Percentiles rank a stretch among this genome's conserved stretches.
Conservation (phyloP, 2,113 vertebrate genomes). For the Grammomys dolichurus region DNA sequence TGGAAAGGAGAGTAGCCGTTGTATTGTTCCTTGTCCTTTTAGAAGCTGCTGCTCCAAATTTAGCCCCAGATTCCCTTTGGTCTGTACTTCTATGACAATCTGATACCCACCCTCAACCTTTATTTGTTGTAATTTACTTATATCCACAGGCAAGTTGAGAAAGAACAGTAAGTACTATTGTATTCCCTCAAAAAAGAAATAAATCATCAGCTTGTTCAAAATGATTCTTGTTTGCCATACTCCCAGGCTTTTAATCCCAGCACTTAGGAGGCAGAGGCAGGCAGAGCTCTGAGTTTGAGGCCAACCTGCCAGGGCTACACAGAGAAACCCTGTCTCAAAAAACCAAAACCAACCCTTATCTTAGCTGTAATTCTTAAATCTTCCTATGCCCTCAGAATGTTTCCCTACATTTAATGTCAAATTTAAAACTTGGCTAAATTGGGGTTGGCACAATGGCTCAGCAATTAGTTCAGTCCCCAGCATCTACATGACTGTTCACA, state of each 20-base stretch:
- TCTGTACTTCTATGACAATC: slow-evolving; percentile 24
- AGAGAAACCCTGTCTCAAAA: background rate
- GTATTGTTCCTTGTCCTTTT: background rate
- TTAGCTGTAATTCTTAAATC: slow-evolving; percentile 53
- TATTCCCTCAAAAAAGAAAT: slow-evolving; percentile 47
- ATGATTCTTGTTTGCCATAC: background rate
- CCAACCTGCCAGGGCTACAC: background rate
- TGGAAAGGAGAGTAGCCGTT: background rate
- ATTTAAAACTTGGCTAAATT: slow-evolving; percentile 50
- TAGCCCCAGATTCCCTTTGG: slow-evolving; percentile 40
- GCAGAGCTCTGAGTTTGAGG: background rate
- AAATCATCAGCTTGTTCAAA: slow-evolving; percentile 20
- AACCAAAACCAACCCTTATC: slow-evolving; percentile 21
- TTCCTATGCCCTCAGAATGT: slow-evolving; percentile 41
- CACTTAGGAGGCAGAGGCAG: background rate
- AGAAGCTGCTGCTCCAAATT: background rate
- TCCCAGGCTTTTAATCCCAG: background rate
- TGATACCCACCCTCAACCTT: slow-evolving; percentile 49
- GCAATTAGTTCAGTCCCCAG: background rate
- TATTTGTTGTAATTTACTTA: slow-evolving; percentile 62
- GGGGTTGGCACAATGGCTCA: background rate
- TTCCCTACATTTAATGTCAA: slow-evolving; percentile 59
- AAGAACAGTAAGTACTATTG: slow-evolving; percentile 38
- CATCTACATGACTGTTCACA: background rate
- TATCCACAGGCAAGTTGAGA: slow-evolving; percentile 55